Conservation (phyloP, 2,113 vertebrate genomes). For the Laticauda colubrina region DNA sequence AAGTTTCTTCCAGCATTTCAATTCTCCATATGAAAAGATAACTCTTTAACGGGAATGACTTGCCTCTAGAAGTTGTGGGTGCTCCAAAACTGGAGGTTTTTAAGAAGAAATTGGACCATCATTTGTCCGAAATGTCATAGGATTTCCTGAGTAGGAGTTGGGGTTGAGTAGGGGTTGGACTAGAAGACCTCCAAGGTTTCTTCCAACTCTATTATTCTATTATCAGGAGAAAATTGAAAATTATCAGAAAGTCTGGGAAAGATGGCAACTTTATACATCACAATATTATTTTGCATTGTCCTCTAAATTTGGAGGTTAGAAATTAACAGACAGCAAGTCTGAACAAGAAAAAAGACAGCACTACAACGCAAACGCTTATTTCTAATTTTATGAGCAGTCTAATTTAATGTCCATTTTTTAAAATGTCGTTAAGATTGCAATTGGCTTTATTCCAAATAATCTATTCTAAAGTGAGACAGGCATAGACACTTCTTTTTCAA, state of each 20-base stretch:
- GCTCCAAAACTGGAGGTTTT: not conserved
- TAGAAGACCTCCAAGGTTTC: not conserved
- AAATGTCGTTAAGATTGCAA: not conserved
- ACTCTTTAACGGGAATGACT: not conserved
- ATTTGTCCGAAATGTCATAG: not conserved
- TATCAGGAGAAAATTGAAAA: not conserved
- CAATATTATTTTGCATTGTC: not conserved
- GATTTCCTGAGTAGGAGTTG: not conserved
- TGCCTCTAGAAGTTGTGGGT: not conserved
- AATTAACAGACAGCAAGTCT: not conserved
- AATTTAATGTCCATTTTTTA: constrained; percentile 10
- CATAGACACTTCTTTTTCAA: constrained; percentile 4
- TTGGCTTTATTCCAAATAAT: constrained; percentile 19
- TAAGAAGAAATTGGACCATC: not conserved
- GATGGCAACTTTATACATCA: not conserved
- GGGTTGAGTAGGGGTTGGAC: not conserved
- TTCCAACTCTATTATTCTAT: not conserved
- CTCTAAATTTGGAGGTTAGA: not conserved
- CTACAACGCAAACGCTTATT: constrained; percentile 5
- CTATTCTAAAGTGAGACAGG: not conserved
- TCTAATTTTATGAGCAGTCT: constrained; percentile 19
- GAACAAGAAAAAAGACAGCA: not conserved
- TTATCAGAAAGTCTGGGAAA: not conserved
- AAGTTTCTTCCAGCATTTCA: not conserved
- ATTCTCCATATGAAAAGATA: not conserved